Evolutionary conservation across 2,113 vertebrate species (phyloP), one percentile per base, ranked within the genome.

Genomic region (Hydropotes inermis): DNA sequence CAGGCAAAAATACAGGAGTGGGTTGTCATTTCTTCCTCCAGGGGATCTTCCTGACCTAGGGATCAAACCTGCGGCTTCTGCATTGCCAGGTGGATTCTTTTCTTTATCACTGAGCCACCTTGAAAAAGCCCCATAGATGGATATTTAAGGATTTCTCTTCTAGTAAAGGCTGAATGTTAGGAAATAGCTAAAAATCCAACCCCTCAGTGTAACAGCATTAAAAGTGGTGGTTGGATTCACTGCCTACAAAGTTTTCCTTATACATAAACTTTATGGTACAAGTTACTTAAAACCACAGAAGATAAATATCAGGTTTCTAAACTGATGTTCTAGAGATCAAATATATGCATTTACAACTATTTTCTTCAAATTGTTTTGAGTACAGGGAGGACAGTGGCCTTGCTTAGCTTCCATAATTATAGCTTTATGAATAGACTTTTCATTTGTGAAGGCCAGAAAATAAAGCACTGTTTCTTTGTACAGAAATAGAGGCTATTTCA

Each of bases 331-430:
- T 95, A 61, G 91, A 64, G 70, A 47, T 87, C 55, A 54, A 43
- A 84, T 91, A 50, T 76, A 36, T 95, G 27, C 9, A 21, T 25
- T 89, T 39, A 81, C 50, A 85, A 55, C 21, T 76, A 19, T 54
- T 90, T 91, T 89, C 45, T 97, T 95, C 36, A 91, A n/a, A 64
- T 93, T 78, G 57, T 21, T 78, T 87, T 67, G 52, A 89, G 82
- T 86, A n/a, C 78, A 13, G 36, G 82, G 36, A 82, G n/a, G n/a
- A 61, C 6, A 13, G 4, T 87, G 87, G 19, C 52, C 47, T 97
- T 94, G 79, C 25, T 81, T 84, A 55, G 33, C n/a, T 87, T 55
- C 70, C 7, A 43, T n/a, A 60, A 54, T 93, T 95, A 50, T 16
- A 76, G 19, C 33, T 84, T 92, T 94, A 3, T 76, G 94, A 83